phyloP scores from a whole-genome alignment of 2,888 invertebrate genomes.

The Chymomyza caudatula region DNA sequence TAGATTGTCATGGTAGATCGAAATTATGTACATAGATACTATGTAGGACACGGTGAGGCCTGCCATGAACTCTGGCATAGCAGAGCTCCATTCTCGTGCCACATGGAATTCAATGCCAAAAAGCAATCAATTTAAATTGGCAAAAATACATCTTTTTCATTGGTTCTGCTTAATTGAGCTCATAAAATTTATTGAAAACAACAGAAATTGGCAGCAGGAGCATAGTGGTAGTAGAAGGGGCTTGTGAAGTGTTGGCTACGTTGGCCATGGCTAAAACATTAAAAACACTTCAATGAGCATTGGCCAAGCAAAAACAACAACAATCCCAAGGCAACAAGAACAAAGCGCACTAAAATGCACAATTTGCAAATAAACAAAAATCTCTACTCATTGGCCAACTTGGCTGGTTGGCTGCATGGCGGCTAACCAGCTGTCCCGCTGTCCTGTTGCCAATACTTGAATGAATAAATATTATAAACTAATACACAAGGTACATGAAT shows the following conservation, averaged over 20 bases:
- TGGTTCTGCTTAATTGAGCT: constrained; percentile 63
- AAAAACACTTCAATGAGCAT: constrained; percentile 46
- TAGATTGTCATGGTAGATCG: neutral
- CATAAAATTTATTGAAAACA: constrained; percentile 37
- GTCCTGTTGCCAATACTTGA: constrained; percentile 9
- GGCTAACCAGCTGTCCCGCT: neutral
- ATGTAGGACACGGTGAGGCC: no score
- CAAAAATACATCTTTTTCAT: constrained; percentile 56
- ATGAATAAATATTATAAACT: constrained; percentile 28
- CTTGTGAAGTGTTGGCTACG: constrained; percentile 2
- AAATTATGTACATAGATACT: neutral
- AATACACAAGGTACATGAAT: constrained; percentile 21
- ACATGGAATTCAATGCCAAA: constrained; percentile 2
- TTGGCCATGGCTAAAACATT: constrained; percentile 41
- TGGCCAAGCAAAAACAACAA: constrained; percentile 20
- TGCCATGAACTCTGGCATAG: neutral
- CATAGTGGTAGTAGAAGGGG: neutral
- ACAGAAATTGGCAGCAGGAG: neutral
- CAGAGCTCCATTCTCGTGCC: neutral
- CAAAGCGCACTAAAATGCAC: constrained; percentile 29
- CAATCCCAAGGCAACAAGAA: constrained; percentile 18
- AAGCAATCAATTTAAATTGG: constrained; percentile 58
- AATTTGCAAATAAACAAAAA: constrained; percentile 16
- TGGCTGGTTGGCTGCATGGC: no score
- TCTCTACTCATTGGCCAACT: neutral